A percentile compares a stretch with the other conserved stretches of the same genome.
phyloP scores from a whole-genome alignment of 2,113 vertebrate genomes.

The Tichodroma muraria region DNA sequence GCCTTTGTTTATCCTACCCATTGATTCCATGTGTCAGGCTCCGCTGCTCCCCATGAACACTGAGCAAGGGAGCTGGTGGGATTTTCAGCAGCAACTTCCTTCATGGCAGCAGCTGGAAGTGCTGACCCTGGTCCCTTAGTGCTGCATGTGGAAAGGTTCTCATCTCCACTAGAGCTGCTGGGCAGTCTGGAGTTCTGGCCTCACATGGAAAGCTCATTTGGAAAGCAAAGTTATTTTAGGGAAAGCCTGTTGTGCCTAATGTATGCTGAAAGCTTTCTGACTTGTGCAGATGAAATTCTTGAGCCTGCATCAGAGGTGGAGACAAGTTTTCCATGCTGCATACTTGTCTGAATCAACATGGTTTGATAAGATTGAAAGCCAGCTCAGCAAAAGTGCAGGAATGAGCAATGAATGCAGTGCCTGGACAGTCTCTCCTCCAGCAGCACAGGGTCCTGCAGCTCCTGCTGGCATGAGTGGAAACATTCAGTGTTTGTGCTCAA shows the following conservation, averaged over 20 bases:
- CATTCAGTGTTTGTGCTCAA: background rate
- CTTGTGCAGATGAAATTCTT: background rate
- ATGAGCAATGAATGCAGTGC: background rate
- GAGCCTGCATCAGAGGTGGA: background rate
- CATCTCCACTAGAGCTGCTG: background rate
- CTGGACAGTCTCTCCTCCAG: background rate
- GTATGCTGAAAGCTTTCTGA: background rate
- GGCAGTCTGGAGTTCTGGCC: background rate
- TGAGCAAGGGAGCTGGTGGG: background rate
- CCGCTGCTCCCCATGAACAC: background rate
- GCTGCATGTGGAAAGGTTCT: background rate
- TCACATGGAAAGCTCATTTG: background rate
- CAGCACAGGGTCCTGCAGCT: background rate
- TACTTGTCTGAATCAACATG: background rate
- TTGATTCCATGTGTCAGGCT: background rate
- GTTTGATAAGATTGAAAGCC: background rate
- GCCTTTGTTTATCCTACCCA: background rate
- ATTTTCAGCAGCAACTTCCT: background rate
- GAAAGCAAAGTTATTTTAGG: background rate
- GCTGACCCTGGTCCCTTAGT: background rate
- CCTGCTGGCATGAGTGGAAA: background rate
- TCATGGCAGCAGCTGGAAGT: background rate
- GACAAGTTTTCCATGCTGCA: background rate
- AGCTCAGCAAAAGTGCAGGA: background rate
- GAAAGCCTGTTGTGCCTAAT: background rate